Base-by-base conservation (phyloP, 2,113 vertebrate genomes). In the Dunckerocampus dactyliophorus region DNA sequence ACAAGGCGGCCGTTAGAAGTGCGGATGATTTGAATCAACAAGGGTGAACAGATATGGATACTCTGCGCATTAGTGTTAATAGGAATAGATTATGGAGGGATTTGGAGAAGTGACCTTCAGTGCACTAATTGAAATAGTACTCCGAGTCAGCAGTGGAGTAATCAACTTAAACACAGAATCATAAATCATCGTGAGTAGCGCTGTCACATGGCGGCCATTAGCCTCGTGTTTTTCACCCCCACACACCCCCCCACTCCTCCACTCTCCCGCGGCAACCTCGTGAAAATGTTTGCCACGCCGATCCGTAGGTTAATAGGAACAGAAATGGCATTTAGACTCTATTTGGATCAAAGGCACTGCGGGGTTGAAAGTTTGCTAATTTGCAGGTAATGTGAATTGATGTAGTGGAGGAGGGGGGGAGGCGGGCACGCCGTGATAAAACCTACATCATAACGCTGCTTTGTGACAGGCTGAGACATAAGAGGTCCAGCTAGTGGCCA, bases 81-180 rank as follows among this genome's bases (percentile, higher is more conserved):
- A 97, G 95, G 94, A 98, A 99, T 96, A 99, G 97, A 99, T 99
- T 98, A 99, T 98, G 94, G 95, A 95, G 95, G 95, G 93, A 99
- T 98, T 99, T 97, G 94, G 94, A 92, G 93, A 95, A 96, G 95
- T 99, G 97, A 99, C 96, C 97, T 99, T 99, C 96, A 95, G 94
- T 95, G 94, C 94, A 95, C 94, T 99, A 98, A 99, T 99, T 99
- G 97, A 99, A 98, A 99, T 98, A 99, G 96, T 98, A 97, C 95
- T 97, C 95, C 92, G 96, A 98, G 94, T 98, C 95, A 98, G 97
- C 97, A 99, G 92, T 92, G 92, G 93, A 95, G 94, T 99, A 98
- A 99, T 98, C 97, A 99, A 99, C 95, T 99, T 98, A 98, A 98
- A 99, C 97, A 97, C 90, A 92, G 95, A 95, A 96, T 98, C 97